phyloP scores from a whole-genome alignment of 2,113 vertebrate genomes.

The Suncus etruscus region DNA sequence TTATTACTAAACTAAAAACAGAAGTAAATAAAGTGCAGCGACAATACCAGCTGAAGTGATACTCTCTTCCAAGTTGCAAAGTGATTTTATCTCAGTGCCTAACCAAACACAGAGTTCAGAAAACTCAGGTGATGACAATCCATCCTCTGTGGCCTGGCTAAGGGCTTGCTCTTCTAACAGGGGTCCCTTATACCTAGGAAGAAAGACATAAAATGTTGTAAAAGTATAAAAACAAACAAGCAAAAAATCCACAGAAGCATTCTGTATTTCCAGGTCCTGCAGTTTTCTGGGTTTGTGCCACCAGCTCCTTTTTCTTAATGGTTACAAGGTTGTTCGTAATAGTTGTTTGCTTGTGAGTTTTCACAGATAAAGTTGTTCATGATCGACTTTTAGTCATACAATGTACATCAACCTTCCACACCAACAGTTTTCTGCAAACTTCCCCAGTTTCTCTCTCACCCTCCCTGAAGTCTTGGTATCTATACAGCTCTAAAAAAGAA shows the following conservation, averaged over 20 bases:
- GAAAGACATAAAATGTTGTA: slow-evolving; percentile 29
- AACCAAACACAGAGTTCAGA: slow-evolving; percentile 94
- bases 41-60: slow-evolving; percentile 88
- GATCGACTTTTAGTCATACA: too few species aligned
- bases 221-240: neutral
- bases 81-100: slow-evolving; percentile 89
- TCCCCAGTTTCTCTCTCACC: too few species aligned
- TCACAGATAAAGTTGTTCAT: too few species aligned
- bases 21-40: slow-evolving; percentile 33
- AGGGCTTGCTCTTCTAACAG: slow-evolving; percentile 92
- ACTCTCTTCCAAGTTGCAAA: slow-evolving; percentile 92
- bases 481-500: too few species aligned
- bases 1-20: slow-evolving; percentile 49
- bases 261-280: neutral
- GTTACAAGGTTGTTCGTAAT: too few species aligned
- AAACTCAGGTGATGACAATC: slow-evolving; percentile 92
- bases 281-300: neutral
- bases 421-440: too few species aligned
- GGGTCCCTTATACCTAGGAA: slow-evolving; percentile 91
- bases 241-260: neutral
- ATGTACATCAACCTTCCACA: too few species aligned
- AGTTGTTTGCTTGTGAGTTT: too few species aligned
- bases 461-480: too few species aligned
- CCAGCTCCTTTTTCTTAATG: too few species aligned
- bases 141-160: slow-evolving; percentile 89